Percentiles rank a stretch among this genome's conserved stretches.
phyloP scores from a whole-genome alignment of 2,113 vertebrate genomes.

The Otus sunia region DNA sequence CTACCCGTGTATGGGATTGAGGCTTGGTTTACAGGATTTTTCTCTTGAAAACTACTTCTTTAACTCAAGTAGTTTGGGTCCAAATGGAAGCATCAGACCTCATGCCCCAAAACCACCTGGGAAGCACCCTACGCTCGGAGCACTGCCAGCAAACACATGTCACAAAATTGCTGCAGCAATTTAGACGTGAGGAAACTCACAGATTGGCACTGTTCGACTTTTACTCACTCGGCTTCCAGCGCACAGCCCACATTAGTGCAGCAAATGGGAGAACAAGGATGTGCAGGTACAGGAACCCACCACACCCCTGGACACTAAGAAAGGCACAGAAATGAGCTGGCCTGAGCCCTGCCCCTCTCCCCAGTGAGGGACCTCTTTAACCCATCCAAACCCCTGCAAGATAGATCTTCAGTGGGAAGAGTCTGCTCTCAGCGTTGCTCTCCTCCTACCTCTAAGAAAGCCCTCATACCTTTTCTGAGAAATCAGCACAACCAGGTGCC shows the following conservation, averaged over 20 bases:
- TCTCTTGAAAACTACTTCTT: neutral
- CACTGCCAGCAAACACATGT: neutral
- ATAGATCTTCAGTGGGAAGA: neutral
- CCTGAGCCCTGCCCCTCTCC: neutral
- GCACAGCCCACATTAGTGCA: neutral
- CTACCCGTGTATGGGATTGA: neutral
- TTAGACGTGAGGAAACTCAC: neutral
- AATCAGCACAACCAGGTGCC: neutral
- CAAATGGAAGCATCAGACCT: neutral
- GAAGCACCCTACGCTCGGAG: neutral
- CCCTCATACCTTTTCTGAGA: neutral
- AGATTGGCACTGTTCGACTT: neutral
- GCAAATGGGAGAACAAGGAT: neutral
- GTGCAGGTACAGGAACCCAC: no score
- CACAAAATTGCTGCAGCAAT: no score
- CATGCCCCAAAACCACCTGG: neutral
- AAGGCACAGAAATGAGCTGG: neutral
- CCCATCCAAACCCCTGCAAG: neutral
- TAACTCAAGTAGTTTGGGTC: neutral
- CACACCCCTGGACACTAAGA: no score
- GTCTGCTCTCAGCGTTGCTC: neutral
- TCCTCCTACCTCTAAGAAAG: neutral
- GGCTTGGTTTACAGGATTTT: neutral
- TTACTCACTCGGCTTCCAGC: neutral
- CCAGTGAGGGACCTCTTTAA: neutral